Base-by-base conservation (phyloP, 2,797 vertebrate genomes). In the Parauchenoglanis punctatus region DNA sequence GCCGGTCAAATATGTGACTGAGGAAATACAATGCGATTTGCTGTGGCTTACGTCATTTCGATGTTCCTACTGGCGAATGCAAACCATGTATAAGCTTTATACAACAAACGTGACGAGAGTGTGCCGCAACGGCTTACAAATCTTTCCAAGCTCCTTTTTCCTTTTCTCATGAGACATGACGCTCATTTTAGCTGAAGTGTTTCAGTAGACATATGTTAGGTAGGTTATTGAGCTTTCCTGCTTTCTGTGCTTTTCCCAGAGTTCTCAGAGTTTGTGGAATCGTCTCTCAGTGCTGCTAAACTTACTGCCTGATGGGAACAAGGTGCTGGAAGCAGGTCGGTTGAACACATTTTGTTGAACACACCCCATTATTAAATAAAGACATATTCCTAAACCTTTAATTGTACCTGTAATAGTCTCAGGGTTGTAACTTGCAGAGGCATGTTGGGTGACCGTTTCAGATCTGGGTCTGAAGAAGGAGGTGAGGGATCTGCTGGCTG, bases 231-330 rank as follows among this genome's bases (percentile, higher is more conserved):
- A 18, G 18, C 35, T 40, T 25, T 56, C 0, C 18, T 75, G 25
- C 23, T 25, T 73, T 65, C 4, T 54, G 5, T 76, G 3, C 12
- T 59, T 44, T 25, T 63, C 49, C 28, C 94, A 99, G 98, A 99
- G 98, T 93, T 99, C 98, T 87, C 98, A 99, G 84, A 99, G 98
- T 92, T 93, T 99, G 92, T 99, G 98, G 98, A 99, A 99, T 94
- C 95, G 98, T 85, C 95, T 99, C 87, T 99, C 98, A 4, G 97
- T 99, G 92, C 95, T 99, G 92, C 94, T 99, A 87, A 99, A 99
- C 94, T 96, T 99, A 44, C 93, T 99, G 81, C 98, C 98, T 82
- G 97, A 98, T 61, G 97, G 97, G 84, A 93, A 93, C 52, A 98
- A 98, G 90, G 96, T 99, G 90, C 96, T 97, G 1, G 97, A 98